Base-by-base conservation (phyloP, 2,797 vertebrate genomes). In the Orientallactaga sibirica region DNA sequence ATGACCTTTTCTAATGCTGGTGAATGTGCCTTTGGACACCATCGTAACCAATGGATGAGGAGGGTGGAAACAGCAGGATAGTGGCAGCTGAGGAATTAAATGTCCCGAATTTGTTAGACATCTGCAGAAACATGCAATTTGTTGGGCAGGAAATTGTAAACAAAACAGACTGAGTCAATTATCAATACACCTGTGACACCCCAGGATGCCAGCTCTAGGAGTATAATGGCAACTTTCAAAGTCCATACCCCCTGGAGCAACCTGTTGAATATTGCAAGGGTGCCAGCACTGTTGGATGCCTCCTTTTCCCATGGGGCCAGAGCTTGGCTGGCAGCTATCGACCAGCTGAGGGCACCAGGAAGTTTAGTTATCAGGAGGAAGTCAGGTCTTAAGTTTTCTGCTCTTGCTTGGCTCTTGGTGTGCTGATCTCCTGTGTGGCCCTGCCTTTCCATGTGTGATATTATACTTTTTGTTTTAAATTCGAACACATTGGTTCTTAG, bases 81-180 rank as follows among this genome's bases (percentile, higher is more conserved):
- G 80, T 64, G 93, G 92, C 95, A 94, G 86, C 93, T 96, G 96
- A 93, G 90, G 92, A 97, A 97, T 95, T 82, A 91, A 95, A 86
- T 91, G 95, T 95, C 95, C 94, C 82, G 95, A 90, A 95, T 97
- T 97, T 92, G 97, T 96, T 97, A 96, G 83, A 93, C 93, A 95
- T 95, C 96, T 95, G 96, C 93, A 91, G 96, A 97, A 97, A 95
- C 86, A 84, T 95, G 87, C 90, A 70, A 83, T 93, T 97, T 95
- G 91, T 97, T 93, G 87, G 92, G 92, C 94, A 92, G 96, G 92
- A 95, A 96, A 96, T 95, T 93, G 94, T 97, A 97, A 97, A 97
- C 97, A 97, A 97, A 97, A 64, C 97, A 97, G 97, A 97, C 96
- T 91, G 95, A 95, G 92, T 96, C 97, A 97, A 97, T 98, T 97